A percentile compares a stretch with the other conserved stretches of the same genome.
phyloP scores from a whole-genome alignment of 1,140 invertebrate genomes.

The Diachasmimorpha longicaudata region DNA sequence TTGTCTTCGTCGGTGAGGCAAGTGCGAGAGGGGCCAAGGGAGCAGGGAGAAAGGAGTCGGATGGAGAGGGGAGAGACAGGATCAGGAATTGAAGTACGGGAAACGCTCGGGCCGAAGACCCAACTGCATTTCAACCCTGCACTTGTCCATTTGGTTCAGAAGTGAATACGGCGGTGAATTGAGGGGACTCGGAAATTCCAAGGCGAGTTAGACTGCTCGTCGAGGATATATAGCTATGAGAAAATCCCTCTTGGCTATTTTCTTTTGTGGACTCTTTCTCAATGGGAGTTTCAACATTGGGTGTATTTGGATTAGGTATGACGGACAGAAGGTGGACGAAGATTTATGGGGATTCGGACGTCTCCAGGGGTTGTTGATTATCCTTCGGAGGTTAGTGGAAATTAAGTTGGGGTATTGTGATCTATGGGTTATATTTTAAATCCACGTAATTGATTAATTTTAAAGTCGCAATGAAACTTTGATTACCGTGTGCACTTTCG shows the following conservation, averaged over 20 bases:
- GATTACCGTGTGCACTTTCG: too few species aligned
- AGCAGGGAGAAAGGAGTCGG: neutral
- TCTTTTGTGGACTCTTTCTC: constrained; percentile 16
- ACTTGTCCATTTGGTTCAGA: constrained; percentile 14
- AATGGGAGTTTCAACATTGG: neutral
- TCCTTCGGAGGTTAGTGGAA: too few species aligned
- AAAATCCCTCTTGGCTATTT: constrained; percentile 4
- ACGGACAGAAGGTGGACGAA: neutral
- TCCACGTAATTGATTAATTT: too few species aligned
- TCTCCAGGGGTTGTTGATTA: neutral
- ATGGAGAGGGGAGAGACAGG: too few species aligned
- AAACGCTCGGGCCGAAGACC: neutral
- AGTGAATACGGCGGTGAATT: neutral
- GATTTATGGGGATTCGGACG: neutral
- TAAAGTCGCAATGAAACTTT: too few species aligned
- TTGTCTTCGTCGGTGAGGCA: neutral
- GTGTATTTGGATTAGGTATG: constrained; percentile 18
- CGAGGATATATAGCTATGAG: neutral
- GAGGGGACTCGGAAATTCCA: constrained; percentile 8
- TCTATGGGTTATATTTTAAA: too few species aligned
- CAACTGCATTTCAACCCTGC: constrained; percentile 17
- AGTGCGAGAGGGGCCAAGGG: neutral
- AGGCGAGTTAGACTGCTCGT: constrained; percentile 1
- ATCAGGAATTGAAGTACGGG: neutral
- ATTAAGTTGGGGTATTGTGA: too few species aligned